A percentile compares a stretch with the other conserved stretches of the same genome.
Conservation (phyloP, 2,113 vertebrate species). For the Datnioides undecimradiatus region DNA sequence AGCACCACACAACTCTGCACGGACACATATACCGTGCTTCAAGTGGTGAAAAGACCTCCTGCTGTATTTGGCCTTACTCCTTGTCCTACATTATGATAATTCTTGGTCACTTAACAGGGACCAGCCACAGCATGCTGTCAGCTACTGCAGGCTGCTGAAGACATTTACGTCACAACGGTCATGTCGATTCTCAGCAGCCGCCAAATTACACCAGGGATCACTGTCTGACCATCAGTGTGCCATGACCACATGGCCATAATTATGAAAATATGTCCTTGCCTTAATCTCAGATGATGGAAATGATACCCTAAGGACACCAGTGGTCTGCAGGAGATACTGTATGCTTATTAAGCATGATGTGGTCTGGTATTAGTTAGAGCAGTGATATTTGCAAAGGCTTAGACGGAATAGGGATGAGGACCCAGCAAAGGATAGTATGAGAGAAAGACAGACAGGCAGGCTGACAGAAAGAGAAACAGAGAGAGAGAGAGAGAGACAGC, state of each 20-base stretch:
- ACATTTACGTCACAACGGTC: constrained; percentile 20
- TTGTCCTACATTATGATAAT: background rate
- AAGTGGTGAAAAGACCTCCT: background rate
- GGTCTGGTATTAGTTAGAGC: constrained; percentile 49
- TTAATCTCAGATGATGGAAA: constrained; percentile 53
- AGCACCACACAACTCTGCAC: background rate
- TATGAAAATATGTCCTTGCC: constrained; percentile 40
- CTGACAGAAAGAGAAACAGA: background rate
- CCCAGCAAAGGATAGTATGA: background rate
- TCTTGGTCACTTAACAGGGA: constrained; percentile 19
- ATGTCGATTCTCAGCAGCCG: constrained; percentile 25
- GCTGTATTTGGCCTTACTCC: constrained; percentile 29
- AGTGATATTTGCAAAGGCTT: constrained; percentile 39
- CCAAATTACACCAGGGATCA: constrained; percentile 42
- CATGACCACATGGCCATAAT: constrained; percentile 60
- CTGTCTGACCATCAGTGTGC: constrained; percentile 35
- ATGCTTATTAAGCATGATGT: constrained; percentile 43
- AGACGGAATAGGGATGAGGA: constrained; percentile 3
- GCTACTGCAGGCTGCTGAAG: constrained; percentile 27
- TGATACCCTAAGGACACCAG: constrained; percentile 35
- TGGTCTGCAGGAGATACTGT: constrained; percentile 9
- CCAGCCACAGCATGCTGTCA: constrained; percentile 3
- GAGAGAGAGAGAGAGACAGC: background rate
- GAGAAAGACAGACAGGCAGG: no score
- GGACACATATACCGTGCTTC: background rate